phyloP scores from a whole-genome alignment of 2,113 vertebrate genomes.

The Lutjanus erythropterus region DNA sequence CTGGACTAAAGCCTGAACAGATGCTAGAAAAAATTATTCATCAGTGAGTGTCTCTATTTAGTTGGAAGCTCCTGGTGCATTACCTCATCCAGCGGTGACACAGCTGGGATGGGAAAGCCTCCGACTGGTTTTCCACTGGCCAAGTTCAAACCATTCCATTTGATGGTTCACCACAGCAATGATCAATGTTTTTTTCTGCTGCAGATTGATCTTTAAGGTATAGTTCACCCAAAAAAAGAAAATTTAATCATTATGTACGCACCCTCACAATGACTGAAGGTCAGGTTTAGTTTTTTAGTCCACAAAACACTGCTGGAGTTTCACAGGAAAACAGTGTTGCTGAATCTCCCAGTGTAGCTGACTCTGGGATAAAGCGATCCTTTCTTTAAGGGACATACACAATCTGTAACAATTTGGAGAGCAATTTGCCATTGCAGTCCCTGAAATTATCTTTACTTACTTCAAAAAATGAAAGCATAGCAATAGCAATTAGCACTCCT shows the following conservation, averaged over 20 bases:
- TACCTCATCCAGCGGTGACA: background rate
- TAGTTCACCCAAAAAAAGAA: no score
- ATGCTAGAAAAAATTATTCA: background rate
- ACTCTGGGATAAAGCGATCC: background rate
- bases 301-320: no score
- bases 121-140: background rate
- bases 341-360: background rate
- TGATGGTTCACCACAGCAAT: background rate
- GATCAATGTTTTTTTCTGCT: background rate
- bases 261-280: no score
- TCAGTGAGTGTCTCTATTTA: background rate
- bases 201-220: background rate
- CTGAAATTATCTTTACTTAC: no score
- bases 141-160: no score
- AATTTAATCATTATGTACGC: no score
- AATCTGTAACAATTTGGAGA: no score
- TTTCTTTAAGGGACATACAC: background rate
- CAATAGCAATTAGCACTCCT: no score
- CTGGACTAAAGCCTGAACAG: background rate
- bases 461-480: no score
- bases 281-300: no score
- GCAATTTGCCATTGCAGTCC: no score
- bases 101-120: background rate
- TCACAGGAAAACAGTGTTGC: no score
- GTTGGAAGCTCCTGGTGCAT: background rate